These are phyloP conservation scores for Heteromormyrus szaboi DNA, from an alignment of 2,797 vertebrate genomes.

Conservation along the genomic window DNA sequence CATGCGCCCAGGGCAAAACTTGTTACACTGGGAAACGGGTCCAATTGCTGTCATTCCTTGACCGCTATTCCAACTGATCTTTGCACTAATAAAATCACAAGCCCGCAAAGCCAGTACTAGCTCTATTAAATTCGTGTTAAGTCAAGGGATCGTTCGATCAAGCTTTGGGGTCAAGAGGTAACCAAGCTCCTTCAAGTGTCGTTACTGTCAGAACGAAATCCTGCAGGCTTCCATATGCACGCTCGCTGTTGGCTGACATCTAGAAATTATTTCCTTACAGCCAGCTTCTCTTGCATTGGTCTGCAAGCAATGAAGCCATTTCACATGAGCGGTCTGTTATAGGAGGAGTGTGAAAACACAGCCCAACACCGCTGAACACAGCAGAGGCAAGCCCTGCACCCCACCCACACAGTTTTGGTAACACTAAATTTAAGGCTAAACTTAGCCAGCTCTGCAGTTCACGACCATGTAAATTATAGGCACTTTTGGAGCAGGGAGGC, in stretches of 20 bases:
- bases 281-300: conserved; percentile 48
- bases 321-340: conserved; percentile 67
- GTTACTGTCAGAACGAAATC: background rate
- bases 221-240: background rate
- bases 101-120: background rate
- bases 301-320: conserved; percentile 57
- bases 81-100: background rate
- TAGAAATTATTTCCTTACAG: conserved; percentile 44
- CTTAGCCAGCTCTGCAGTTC: conserved; percentile 70
- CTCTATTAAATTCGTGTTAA: background rate
- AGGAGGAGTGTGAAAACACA: conserved; percentile 75
- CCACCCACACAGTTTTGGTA: conserved; percentile 75
- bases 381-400: conserved; percentile 57
- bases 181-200: background rate
- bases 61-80: background rate
- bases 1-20: conserved; percentile 17
- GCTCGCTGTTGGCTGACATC: conserved; percentile 15
- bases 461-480: conserved; percentile 71
- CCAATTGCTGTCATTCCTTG: background rate
- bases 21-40: background rate
- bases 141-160: background rate
- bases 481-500: conserved; percentile 52
- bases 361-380: conserved; percentile 61
- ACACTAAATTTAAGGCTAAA: conserved; percentile 74
- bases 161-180: background rate